Conservation (phyloP, 2,113 vertebrate species). For the Neotoma lepida region DNA sequence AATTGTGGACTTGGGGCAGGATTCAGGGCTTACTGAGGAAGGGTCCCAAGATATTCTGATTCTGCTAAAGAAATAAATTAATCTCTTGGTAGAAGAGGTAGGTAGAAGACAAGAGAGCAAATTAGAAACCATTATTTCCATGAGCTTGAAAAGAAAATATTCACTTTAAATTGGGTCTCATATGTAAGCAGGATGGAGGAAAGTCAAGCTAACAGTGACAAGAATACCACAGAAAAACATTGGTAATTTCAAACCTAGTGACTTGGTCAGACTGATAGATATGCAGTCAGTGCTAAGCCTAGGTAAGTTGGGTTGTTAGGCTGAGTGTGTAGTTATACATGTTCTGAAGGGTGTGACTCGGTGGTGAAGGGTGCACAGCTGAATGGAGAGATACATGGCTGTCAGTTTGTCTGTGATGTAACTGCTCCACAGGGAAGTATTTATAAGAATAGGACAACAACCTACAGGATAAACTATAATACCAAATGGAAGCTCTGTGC, state of each 20-base stretch:
- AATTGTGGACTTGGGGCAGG: neutral
- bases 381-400: neutral
- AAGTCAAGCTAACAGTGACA: neutral
- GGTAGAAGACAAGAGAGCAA: neutral
- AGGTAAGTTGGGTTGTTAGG: neutral
- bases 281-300: neutral
- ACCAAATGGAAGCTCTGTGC: neutral
- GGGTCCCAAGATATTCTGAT: neutral
- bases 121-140: neutral
- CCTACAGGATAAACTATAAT: neutral
- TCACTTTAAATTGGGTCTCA: conserved; percentile 28
- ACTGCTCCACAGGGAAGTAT: neutral
- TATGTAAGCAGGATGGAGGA: neutral
- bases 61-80: conserved; percentile 15
- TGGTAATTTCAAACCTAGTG: conserved; percentile 24
- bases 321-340: neutral
- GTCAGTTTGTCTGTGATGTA: neutral
- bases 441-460: neutral
- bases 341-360: neutral
- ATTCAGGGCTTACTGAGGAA: neutral
- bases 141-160: conserved; percentile 25
- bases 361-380: neutral
- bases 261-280: neutral
- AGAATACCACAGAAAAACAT: neutral
- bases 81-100: neutral